These are phyloP conservation scores for Phaethon lepturus DNA, from an alignment of 2,113 vertebrate genomes.

Conservation along the genomic window DNA sequence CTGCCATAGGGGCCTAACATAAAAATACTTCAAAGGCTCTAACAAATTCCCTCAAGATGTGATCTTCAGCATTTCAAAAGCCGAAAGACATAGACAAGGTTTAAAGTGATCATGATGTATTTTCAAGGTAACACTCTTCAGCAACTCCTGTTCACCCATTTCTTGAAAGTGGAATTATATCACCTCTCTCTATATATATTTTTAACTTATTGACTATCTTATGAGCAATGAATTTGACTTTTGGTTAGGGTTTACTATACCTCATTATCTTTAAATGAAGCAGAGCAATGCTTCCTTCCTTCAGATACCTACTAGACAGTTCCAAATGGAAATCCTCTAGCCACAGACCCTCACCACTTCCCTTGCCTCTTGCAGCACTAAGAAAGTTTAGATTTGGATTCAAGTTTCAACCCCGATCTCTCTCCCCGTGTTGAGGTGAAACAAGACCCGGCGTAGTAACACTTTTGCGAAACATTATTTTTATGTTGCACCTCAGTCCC, in stretches of 20 bases:
- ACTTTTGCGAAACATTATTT: background rate
- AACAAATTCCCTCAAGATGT: constrained; percentile 74
- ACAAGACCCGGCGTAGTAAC: accelerated
- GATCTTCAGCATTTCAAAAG: constrained; percentile 70
- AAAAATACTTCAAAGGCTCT: constrained; percentile 71
- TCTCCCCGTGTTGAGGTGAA: background rate
- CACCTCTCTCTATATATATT: background rate
- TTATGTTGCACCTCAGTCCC: background rate
- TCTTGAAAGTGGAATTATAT: constrained; percentile 30
- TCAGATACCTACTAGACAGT: background rate
- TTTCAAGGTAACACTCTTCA: constrained; percentile 60
- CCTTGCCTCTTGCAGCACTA: background rate
- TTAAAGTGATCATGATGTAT: constrained; percentile 62
- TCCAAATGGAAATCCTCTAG: constrained; percentile 24
- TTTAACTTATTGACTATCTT: background rate
- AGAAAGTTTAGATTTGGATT: background rate
- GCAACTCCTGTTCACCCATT: constrained; percentile 26
- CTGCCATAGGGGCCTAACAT: constrained; percentile 62
- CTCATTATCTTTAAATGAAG: constrained; percentile 52
- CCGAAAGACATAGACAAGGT: constrained; percentile 63
- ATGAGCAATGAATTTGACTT: background rate
- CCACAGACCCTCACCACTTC: constrained; percentile 8
- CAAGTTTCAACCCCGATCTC: constrained; percentile 1
- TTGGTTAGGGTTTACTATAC: constrained; percentile 6
- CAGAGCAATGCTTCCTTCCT: constrained; percentile 27